Evolutionary conservation across 2,888 invertebrate genomes (phyloP).

Genomic region (Agrotis clavis): DNA sequence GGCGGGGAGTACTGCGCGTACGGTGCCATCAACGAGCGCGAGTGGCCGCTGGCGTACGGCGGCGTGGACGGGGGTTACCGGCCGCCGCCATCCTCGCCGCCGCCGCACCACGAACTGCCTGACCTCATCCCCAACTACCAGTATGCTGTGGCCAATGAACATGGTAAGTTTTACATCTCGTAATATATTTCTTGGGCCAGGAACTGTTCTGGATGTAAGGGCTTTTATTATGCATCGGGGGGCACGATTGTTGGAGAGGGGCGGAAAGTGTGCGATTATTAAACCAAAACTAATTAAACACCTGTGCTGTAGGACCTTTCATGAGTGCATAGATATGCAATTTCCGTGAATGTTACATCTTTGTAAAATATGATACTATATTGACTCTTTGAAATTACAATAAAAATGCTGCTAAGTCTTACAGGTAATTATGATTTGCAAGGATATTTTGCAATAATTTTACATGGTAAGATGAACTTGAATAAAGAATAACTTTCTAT

Average conservation of each 20-base stretch:
- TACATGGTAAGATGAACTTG: no score
- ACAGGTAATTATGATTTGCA: background rate
- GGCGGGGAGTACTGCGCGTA: slow-evolving; percentile 88
- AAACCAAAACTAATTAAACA: background rate
- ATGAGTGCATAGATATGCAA: no score
- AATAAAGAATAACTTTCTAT: no score
- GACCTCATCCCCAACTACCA: slow-evolving; percentile 88
- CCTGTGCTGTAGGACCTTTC: background rate
- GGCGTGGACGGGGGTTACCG: slow-evolving; percentile 82
- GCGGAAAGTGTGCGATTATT: background rate
- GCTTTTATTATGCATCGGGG: background rate
- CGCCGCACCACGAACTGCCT: slow-evolving; percentile 83
- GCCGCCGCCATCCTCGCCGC: slow-evolving; percentile 79
- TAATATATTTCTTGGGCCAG: slow-evolving; percentile 7
- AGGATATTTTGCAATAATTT: no score
- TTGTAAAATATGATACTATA: background rate
- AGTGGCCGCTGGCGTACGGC: slow-evolving; percentile 85
- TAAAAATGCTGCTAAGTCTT: background rate
- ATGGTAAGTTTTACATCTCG: slow-evolving; percentile 81
- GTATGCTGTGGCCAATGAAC: slow-evolving; percentile 87
- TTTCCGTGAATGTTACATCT: background rate
- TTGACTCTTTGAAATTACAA: background rate
- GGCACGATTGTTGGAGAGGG: background rate
- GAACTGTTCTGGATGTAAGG: no score
- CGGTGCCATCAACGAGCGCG: slow-evolving; percentile 84